These are phyloP conservation scores for Pygmarrhopalites habei DNA, from an alignment of 1,140 invertebrate species.

Conservation along the genomic window DNA sequence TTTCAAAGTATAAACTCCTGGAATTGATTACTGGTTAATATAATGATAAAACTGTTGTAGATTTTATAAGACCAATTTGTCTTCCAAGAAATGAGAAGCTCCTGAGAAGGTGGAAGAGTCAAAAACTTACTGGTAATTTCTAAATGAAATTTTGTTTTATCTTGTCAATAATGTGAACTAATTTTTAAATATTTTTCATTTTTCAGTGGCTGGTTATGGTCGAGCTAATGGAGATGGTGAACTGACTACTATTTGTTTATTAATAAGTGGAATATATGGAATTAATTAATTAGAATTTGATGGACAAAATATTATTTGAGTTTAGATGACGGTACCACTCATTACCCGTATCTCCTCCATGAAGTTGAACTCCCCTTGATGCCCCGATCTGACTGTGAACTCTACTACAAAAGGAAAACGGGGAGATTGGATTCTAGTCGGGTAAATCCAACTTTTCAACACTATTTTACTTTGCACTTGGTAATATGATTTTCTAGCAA, in stretches of 20 bases:
- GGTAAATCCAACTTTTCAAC: background rate
- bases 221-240: background rate
- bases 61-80: conserved; percentile 19
- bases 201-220: conserved; percentile 16
- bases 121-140: background rate
- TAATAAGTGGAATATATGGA: background rate
- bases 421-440: background rate
- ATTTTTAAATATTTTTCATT: too few species aligned
- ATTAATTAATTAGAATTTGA: background rate
- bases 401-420: conserved; percentile 5
- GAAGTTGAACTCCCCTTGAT: conserved; percentile 6
- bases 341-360: background rate
- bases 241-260: background rate
- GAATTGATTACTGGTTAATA: background rate
- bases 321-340: conserved; percentile 4
- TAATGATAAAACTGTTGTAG: conserved; percentile 5
- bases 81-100: conserved; percentile 12
- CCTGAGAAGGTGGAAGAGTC: conserved; percentile 1
- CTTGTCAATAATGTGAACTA: too few species aligned
- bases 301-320: background rate
- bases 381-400: background rate
- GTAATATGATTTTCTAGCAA: too few species aligned
- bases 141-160: too few species aligned
- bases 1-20: too few species aligned
- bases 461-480: background rate